Evolutionary conservation across 2,113 vertebrate species (phyloP).

Genomic region (Odocoileus hemionus): DNA sequence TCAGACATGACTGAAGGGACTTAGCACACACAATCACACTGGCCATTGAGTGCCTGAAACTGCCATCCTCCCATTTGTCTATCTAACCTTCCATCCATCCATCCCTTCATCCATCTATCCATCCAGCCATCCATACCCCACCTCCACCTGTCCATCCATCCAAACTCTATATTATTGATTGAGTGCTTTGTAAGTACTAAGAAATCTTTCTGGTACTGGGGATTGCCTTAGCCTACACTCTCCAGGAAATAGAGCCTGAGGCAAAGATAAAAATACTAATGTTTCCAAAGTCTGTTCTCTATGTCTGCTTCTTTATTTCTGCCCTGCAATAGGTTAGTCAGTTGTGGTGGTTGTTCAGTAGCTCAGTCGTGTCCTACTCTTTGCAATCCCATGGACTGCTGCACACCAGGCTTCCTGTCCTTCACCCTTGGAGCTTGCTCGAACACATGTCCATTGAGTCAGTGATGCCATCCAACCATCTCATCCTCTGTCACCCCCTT

Average conservation of each 20-base stretch:
- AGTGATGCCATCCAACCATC: neutral
- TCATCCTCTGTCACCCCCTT: neutral
- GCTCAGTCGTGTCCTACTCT: neutral
- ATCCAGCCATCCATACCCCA: neutral
- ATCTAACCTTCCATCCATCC: neutral
- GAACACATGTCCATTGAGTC: neutral
- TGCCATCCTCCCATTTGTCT: rapidly evolving
- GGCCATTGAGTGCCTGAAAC: neutral
- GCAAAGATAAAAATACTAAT: neutral
- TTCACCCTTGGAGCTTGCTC: neutral
- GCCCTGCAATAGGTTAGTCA: neutral
- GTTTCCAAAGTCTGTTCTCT: neutral
- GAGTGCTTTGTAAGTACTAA: neutral
- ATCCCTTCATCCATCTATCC: neutral
- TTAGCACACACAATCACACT: neutral
- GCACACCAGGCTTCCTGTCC: neutral
- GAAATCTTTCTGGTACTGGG: neutral
- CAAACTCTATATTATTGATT: neutral
- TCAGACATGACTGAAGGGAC: neutral
- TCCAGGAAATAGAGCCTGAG: neutral
- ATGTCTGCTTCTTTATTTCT: neutral
- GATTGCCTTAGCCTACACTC: neutral
- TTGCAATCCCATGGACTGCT: neutral
- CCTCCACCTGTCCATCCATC: neutral
- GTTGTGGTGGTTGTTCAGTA: neutral